Conservation (phyloP, 2,888 invertebrate species). For the Homarus gammarus region DNA sequence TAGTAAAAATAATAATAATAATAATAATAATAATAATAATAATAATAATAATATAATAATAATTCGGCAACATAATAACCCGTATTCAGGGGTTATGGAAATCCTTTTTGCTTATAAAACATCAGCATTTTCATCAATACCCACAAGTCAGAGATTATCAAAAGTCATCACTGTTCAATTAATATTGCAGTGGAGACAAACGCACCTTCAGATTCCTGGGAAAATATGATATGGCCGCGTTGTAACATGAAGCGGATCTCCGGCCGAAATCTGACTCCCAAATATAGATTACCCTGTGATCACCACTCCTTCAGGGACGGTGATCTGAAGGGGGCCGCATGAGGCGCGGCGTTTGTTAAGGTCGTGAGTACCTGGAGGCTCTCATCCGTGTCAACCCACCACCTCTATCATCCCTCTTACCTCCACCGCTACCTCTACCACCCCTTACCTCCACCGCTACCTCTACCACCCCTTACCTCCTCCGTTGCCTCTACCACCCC, state of each 20-base stretch:
- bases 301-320: conserved; percentile 18
- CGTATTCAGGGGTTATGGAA: too few species aligned
- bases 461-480: neutral
- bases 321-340: neutral
- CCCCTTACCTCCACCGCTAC: neutral
- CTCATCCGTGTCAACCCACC: neutral
- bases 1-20: too few species aligned
- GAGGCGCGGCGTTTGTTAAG: neutral
- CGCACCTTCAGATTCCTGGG: neutral
- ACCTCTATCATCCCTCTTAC: neutral
- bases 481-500: neutral
- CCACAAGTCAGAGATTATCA: neutral
- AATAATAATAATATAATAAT: too few species aligned
- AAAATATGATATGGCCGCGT: neutral
- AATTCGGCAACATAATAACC: too few species aligned
- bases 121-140: neutral
- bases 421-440: neutral
- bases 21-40: too few species aligned
- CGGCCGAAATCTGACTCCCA: conserved; percentile 22
- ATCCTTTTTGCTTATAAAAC: too few species aligned
- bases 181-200: neutral
- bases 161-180: neutral
- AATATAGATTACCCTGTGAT: conserved; percentile 38
- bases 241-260: neutral
- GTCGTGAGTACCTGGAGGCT: neutral